Conservation (phyloP, 2,888 invertebrate genomes). For the Pecten maximus region DNA sequence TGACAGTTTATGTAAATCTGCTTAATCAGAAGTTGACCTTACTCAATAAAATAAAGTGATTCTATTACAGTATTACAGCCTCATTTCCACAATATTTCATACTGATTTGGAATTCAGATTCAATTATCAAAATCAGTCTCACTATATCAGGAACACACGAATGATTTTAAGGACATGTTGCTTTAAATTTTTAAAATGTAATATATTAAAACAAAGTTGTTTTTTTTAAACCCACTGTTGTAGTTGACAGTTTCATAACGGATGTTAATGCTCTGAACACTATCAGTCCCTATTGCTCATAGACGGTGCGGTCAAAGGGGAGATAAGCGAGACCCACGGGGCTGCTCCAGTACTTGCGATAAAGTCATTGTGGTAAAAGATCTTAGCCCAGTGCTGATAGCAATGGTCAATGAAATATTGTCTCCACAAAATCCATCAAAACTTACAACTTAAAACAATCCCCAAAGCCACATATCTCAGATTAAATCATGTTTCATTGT, state of each 20-base stretch:
- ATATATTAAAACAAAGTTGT: not conserved
- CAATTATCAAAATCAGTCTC: no score
- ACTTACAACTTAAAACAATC: not conserved
- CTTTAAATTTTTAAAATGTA: not conserved
- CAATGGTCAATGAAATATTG: not conserved
- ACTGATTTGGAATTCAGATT: no score
- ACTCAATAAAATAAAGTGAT: no score
- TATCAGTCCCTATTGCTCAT: slow-evolving; percentile 8
- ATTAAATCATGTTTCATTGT: not conserved
- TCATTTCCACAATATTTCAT: no score
- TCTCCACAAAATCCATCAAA: slow-evolving; percentile 19
- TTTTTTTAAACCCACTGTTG: not conserved
- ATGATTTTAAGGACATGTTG: not conserved
- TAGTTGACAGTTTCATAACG: not conserved
- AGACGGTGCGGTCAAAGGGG: not conserved
- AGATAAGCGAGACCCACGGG: not conserved
- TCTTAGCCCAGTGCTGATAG: not conserved
- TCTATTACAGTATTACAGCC: no score
- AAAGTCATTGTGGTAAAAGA: not conserved
- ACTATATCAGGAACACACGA: no score
- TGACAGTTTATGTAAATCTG: no score
- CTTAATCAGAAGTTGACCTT: no score
- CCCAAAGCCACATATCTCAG: slow-evolving; percentile 15
- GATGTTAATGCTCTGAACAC: not conserved
- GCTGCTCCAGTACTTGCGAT: not conserved